Evolutionary conservation across 2,113 vertebrate species (phyloP).

Genomic region (Mirounga angustirostris): DNA sequence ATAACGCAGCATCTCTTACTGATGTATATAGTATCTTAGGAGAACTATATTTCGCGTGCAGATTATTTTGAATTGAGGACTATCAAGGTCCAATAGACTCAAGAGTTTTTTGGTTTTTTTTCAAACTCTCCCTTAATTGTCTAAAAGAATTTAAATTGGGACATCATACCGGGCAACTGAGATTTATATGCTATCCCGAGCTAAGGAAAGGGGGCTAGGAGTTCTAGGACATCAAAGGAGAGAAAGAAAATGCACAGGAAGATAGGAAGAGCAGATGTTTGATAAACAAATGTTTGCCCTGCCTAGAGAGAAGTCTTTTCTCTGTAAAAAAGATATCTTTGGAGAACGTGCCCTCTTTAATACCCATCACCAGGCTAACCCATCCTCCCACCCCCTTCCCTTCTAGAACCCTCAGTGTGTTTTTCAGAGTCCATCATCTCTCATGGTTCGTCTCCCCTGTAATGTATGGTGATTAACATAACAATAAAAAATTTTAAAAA

Average conservation of each 20-base stretch:
- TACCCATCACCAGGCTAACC: too few relatives aligned
- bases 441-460: too few relatives aligned
- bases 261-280: not conserved
- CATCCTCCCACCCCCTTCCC: too few relatives aligned
- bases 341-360: too few relatives aligned
- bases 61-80: too few relatives aligned
- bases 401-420: too few relatives aligned
- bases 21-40: not conserved
- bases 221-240: not conserved
- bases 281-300: not conserved
- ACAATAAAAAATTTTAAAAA: not conserved
- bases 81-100: too few relatives aligned
- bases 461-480: too few relatives aligned
- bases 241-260: not conserved
- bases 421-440: too few relatives aligned
- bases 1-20: not conserved
- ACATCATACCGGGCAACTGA: not conserved
- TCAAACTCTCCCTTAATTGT: too few relatives aligned
- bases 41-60: not conserved
- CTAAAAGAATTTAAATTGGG: too few relatives aligned
- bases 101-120: too few relatives aligned
- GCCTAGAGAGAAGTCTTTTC: not conserved
- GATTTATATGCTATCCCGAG: not conserved
- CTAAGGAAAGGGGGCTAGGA: not conserved
- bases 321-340: not conserved